Evolutionary conservation across 2,888 invertebrate genomes (phyloP), one percentile per base, ranked within the genome.

Genomic region (Synergus umbraculus): DNA sequence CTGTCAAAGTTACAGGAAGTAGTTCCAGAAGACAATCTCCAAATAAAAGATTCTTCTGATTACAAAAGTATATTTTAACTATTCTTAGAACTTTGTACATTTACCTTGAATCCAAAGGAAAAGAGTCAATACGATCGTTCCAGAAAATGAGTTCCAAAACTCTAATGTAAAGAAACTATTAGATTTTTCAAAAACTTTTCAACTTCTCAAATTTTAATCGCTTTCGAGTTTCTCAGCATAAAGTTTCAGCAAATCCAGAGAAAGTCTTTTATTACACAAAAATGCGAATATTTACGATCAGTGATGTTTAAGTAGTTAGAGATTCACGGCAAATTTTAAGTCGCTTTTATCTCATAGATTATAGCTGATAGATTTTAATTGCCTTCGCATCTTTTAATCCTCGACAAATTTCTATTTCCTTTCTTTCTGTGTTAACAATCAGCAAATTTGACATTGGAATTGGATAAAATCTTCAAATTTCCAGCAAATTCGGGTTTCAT

Each of bases 21-120:
- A 63, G 63, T 29, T 63, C 12, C 5, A 63, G 29, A 63, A 29
- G 4, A 22, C 29, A 63, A 12, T 63, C 5, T 63, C 5, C 29
- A 63, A 63, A 63, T 63, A 63, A 22, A 63, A 29, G 29, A 22
- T 63, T 22, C 13, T 12, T 63, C 63, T 63, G 63, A 63, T 63
- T 63, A 29, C 63, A 63, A 63, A 63, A 63, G 29, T 22, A 22
- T 63, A 29, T 63, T 63, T 63, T 63, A 63, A 22, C 12, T 3
- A 29, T 63, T 29, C 13, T 29, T 2, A 13, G 13, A 63, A 63
- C 29, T 29, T 63, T 63, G 1, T 63, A 63, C 5, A 63, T 22
- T 63, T 13, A 22, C 29, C 63, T 63, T 63, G 63, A 63, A 63
- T 63, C 12, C 63, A 63, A 63, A 10, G 7, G 13, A 29, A 29